phyloP scores from a whole-genome alignment of 2,113 vertebrate species.

The Dicerorhinus sumatrensis region DNA sequence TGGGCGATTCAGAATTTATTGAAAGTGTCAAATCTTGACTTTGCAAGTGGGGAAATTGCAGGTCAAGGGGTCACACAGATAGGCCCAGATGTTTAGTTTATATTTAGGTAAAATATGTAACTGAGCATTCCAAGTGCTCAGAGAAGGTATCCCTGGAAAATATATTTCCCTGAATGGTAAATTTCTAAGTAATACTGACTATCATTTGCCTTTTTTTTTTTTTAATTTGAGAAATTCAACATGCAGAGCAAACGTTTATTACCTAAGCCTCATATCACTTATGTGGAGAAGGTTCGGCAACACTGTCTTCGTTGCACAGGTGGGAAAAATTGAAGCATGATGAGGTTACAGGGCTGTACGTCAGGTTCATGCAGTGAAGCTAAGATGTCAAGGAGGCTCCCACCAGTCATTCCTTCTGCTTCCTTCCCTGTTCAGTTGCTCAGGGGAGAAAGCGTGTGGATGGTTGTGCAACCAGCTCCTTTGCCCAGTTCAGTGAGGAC shows the following conservation, averaged over 20 bases:
- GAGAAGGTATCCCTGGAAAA: not conserved
- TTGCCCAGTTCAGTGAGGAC: not conserved
- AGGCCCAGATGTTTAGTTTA: not conserved
- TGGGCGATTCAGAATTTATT: conserved; percentile 23
- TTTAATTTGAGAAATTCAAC: conserved; percentile 49
- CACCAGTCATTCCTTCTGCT: not conserved
- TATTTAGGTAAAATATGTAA: conserved; percentile 38
- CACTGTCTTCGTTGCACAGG: not conserved
- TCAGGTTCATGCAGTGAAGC: not conserved
- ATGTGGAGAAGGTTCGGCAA: not conserved
- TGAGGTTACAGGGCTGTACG: not conserved
- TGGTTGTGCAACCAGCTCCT: not conserved
- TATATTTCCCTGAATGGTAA: not conserved
- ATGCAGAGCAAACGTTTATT: conserved; percentile 34
- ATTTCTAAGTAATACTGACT: not conserved
- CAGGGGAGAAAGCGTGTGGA: not conserved
- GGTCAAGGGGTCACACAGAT: not conserved
- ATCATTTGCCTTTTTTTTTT: not conserved
- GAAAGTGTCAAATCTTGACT: conserved; percentile 28
- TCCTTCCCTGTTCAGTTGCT: not conserved
- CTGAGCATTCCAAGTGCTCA: not conserved
- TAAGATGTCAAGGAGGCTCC: not conserved
- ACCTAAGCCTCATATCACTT: not conserved
- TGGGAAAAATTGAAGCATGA: not conserved
- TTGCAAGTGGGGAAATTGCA: not conserved